Evolutionary conservation across 2,797 vertebrate genomes (phyloP).

Genomic region (Enteromius anoplus): DNA sequence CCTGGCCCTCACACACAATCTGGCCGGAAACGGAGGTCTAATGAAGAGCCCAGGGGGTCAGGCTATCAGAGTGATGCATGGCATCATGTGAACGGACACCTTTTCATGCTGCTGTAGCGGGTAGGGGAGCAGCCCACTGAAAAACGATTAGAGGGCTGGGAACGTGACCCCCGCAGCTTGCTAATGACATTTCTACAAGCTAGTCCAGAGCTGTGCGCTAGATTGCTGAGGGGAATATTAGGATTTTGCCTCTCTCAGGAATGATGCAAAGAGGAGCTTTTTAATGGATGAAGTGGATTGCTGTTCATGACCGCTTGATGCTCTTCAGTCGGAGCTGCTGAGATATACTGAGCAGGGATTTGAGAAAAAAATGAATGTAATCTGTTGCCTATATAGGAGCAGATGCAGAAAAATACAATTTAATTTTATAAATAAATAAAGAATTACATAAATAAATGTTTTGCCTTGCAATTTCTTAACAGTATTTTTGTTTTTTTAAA

Average conservation of each 20-base stretch:
- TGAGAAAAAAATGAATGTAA: conserved; percentile 31
- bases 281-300: conserved; percentile 53
- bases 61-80: conserved; percentile 54
- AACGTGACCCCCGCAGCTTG: conserved; percentile 51
- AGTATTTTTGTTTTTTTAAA: too few relatives aligned
- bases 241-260: conserved; percentile 33
- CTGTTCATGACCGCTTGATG: conserved; percentile 45
- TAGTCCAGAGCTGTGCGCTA: conserved; percentile 23
- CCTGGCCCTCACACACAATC: conserved; percentile 36
- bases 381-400: conserved; percentile 21
- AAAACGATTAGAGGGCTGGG: conserved; percentile 55
- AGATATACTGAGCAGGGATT: conserved; percentile 32
- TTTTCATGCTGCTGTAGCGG: conserved; percentile 18
- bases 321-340: conserved; percentile 37
- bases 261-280: conserved; percentile 35
- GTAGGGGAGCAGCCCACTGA: conserved; percentile 32
- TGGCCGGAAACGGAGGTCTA: conserved; percentile 47
- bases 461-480: too few relatives aligned
- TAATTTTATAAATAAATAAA: too few relatives aligned
- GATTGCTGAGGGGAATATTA: conserved; percentile 46
- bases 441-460: too few relatives aligned
- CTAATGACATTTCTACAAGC: conserved; percentile 59
- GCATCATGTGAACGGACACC: conserved; percentile 42
- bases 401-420: background rate
- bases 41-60: conserved; percentile 57